These are phyloP conservation scores for Pogonocichla stellata DNA, from an alignment of 2,113 vertebrate genomes.

Conservation along the genomic window DNA sequence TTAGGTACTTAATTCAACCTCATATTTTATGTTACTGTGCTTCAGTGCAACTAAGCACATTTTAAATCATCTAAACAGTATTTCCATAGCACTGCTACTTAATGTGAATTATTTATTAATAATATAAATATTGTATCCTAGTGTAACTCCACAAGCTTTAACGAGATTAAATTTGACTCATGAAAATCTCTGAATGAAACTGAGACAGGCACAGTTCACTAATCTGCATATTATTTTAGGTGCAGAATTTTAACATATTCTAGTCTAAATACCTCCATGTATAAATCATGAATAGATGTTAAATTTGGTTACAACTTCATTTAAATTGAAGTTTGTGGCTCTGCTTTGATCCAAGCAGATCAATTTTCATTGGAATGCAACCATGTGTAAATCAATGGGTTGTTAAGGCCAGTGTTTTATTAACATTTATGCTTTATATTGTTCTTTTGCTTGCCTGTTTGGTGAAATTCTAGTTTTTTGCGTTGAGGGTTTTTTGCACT, in stretches of 20 bases:
- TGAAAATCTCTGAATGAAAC: conserved; percentile 23
- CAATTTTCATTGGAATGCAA: background rate
- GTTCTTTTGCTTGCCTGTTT: background rate
- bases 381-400: background rate
- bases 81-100: background rate
- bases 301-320: background rate
- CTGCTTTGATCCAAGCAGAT: background rate
- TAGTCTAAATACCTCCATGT: background rate
- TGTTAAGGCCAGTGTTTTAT: background rate
- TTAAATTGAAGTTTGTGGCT: background rate
- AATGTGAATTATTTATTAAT: conserved; percentile 42
- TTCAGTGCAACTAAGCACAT: background rate
- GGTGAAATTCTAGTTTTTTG: background rate
- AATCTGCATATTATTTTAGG: background rate
- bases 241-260: background rate
- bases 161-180: background rate
- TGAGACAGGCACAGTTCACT: background rate
- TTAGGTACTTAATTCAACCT: background rate
- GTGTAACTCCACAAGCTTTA: background rate
- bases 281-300: background rate
- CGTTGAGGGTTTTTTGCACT: background rate
- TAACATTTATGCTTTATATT: background rate
- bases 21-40: background rate
- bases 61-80: conserved; percentile 12
- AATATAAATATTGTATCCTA: background rate